Base-by-base conservation (phyloP, 2,113 vertebrate genomes). In the Pelmatolapia mariae region DNA sequence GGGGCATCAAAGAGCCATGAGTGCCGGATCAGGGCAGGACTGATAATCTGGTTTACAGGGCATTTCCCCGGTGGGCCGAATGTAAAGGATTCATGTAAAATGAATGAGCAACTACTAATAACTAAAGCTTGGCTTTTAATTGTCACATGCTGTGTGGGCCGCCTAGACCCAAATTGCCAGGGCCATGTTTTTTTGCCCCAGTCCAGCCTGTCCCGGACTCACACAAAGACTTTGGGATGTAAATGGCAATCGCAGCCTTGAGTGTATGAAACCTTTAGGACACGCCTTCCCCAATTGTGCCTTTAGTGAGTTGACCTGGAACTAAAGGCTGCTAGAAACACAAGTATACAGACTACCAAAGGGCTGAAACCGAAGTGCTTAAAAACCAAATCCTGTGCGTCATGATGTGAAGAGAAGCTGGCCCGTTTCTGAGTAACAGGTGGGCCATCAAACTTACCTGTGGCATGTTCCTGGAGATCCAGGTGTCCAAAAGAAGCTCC, bases 401-500 rank as follows among this genome's bases (percentile, higher is more conserved):
- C 43, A 19, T 7, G 43, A 47, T 11, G 15, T 29, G 10, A 50
- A 78, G 16, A 31, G 3, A 76, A 71, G 12, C n/a, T 24, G 22
- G 40, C 68, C 24, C 68, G 9, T 76, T 76, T 12, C 71, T 50
- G 45, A 78, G 26, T n/a, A 78, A 50, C 45, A 78, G 45, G 73
- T 78, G 73, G 7, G 0, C 73, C 26, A n/a, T n/a, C 18, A 10
- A 8, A 4, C 91, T 84, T 92, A 99, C 98, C 97, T 98, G 97
- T 84, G 96, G 97, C 91, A 93, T 93, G 93, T 97, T 96, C 80
- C 97, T 97, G 90, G 98, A 97, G 93, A 98, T 97, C 98, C 98
- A 99, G 10, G 98, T 99, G 82, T 98, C 97, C 85, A 98, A 95
- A 93, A 98, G 96, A 89, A 99, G 96, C 88, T 98, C 97, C 91